Evolutionary conservation across 2,888 invertebrate species (phyloP).

Genomic region (Rhorus exstirpatorius): DNA sequence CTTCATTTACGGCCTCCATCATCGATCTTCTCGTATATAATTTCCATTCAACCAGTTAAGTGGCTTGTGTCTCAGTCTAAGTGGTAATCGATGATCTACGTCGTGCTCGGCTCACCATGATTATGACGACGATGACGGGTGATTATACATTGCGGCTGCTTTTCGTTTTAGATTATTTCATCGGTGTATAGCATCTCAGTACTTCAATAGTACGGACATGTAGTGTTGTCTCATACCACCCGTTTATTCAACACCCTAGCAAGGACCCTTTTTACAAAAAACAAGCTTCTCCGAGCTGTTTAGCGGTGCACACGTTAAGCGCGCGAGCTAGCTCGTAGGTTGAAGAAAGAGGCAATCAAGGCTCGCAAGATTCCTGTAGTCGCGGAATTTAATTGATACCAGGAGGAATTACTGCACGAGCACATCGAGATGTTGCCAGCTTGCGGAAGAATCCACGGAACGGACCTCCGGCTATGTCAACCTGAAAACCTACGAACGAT

Average conservation of each 20-base stretch:
- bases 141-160: slow-evolving; percentile 33
- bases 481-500: slow-evolving; percentile 42
- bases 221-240: slow-evolving; percentile 24
- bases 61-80: slow-evolving; percentile 46
- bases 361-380: slow-evolving; percentile 66
- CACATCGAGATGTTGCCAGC: slow-evolving; percentile 25
- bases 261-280: slow-evolving; percentile 17
- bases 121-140: slow-evolving; percentile 31
- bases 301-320: slow-evolving; percentile 40
- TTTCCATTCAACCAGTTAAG: slow-evolving; percentile 48
- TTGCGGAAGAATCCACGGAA: slow-evolving; percentile 22
- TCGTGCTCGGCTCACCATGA: slow-evolving; percentile 34
- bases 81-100: slow-evolving; percentile 59
- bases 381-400: slow-evolving; percentile 70
- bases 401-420: slow-evolving; percentile 50
- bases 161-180: slow-evolving; percentile 34
- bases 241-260: slow-evolving; percentile 37
- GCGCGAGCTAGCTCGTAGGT: slow-evolving; percentile 26
- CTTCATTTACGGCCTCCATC: slow-evolving; percentile 8
- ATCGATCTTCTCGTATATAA: slow-evolving; percentile 46
- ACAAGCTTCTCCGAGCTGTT: slow-evolving; percentile 9
- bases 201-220: slow-evolving; percentile 23
- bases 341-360: slow-evolving; percentile 59
- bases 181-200: slow-evolving; percentile 25
- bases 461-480: slow-evolving; percentile 24